A percentile compares a stretch with the other conserved stretches of the same genome.
Conservation (phyloP, 2,888 invertebrate genomes). For the Temnothorax unifasciatus region DNA sequence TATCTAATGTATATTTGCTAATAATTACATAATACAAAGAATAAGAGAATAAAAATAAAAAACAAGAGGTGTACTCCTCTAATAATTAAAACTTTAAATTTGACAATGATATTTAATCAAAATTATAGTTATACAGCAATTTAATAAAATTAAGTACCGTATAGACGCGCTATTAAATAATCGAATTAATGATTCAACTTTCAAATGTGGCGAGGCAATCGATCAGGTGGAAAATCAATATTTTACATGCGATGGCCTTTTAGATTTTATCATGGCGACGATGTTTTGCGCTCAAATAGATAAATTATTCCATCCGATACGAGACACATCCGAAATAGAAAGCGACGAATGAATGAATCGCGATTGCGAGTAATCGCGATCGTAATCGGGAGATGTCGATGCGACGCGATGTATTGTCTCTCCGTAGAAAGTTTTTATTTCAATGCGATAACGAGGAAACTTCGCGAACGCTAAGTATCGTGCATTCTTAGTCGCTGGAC, state of each 20-base stretch:
- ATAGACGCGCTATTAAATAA: neutral
- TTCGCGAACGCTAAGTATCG: slow-evolving; percentile 13
- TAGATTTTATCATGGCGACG: slow-evolving; percentile 45
- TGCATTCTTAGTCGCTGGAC: slow-evolving; percentile 17
- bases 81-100: neutral
- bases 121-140: neutral
- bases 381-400: slow-evolving; percentile 44
- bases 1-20: neutral
- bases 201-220: neutral
- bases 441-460: slow-evolving; percentile 40
- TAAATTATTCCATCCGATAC: slow-evolving; percentile 24
- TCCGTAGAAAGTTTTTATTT: slow-evolving; percentile 44
- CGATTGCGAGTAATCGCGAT: slow-evolving; percentile 54
- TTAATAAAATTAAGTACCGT: neutral
- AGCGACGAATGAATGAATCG: slow-evolving; percentile 41
- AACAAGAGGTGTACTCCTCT: neutral
- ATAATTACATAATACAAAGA: neutral
- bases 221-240: slow-evolving; percentile 21
- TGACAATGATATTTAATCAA: neutral
- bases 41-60: neutral
- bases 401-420: slow-evolving; percentile 46
- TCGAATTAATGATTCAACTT: slow-evolving; percentile 8
- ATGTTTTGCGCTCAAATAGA: slow-evolving; percentile 23
- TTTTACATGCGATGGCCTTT: slow-evolving; percentile 12
- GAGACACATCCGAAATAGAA: slow-evolving; percentile 23